Base-by-base conservation (phyloP, 2,888 invertebrate genomes). In the Diadegma fenestrale region DNA sequence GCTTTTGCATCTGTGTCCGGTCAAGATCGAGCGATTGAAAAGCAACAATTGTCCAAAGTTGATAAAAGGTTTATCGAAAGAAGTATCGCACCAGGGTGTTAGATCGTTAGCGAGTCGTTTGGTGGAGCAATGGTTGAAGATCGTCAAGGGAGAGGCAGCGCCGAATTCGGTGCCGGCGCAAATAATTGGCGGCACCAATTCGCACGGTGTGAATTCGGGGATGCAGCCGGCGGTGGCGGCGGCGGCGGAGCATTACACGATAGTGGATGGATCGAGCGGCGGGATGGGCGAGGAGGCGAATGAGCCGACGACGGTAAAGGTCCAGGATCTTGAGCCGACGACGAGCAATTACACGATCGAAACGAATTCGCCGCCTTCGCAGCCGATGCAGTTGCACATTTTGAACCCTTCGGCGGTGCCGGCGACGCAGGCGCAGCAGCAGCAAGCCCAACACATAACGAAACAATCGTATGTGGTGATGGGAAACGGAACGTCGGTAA, bases 1-100 rank as follows among this genome's bases (percentile, higher is more conserved):
- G 93, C 95, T 99, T 43, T 95, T 99, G 78, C 94, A 98, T 71
- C 94, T 97, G 68, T 97, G 99, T 88, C 99, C 99, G 12, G 98
- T 99, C 75, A 98, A 98, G 92, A 97, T 99, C 77, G 97, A 98
- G 91, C 95, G 98, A 87, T 95, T 99, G 77, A 98, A 98, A 94
- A 96, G 97, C 89, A 99, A 99, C 93, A 97, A 97, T 89, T 97
- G 98, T 88, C 98, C 99, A 0, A 98, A 98, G 94, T 95, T 98
- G 86, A 97, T 99, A 30, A 99, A 99, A 94, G 96, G 96, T 78
- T 94, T 98, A 63, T 97, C 98, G 8, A 97, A 97, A 92, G 97
- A 97, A 92, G 97, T 96, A 66, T 96, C 97, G 90, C 96, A 97
- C 94, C 96, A 96, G 94, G 97, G 95, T 92, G 97, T 98, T 80